These are phyloP conservation scores for Gallinago solitaria DNA, from an alignment of 2,797 vertebrate genomes.

Conservation along the genomic window DNA sequence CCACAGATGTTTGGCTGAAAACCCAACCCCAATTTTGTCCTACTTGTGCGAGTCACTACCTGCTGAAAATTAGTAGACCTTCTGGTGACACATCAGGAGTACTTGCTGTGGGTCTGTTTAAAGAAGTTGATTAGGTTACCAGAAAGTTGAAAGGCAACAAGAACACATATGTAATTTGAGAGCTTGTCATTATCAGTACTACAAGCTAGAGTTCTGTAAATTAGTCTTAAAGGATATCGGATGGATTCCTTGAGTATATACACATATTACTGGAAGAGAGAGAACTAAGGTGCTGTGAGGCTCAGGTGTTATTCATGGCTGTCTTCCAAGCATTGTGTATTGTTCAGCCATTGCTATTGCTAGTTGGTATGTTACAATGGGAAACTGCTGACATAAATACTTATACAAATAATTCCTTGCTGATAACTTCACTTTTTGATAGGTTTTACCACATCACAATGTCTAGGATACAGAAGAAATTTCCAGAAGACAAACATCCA, in stretches of 20 bases:
- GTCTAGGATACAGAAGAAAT: not conserved
- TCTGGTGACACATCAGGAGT: not conserved
- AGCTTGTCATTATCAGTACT: not conserved
- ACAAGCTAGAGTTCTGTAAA: not conserved
- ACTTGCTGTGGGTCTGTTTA: not conserved
- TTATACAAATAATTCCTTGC: not conserved
- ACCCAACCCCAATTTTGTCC: not conserved
- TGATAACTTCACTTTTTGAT: not conserved
- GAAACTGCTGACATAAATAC: not conserved
- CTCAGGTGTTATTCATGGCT: not conserved
- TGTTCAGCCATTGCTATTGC: not conserved
- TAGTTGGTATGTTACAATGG: not conserved
- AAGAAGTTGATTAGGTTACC: not conserved
- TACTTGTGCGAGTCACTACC: not conserved
- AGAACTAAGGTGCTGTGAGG: not conserved
- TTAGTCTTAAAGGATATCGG: not conserved
- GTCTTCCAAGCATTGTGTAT: not conserved
- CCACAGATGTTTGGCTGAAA: not conserved
- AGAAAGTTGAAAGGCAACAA: not conserved
- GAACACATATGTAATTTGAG: fast-evolving
- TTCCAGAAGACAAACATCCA: not conserved
- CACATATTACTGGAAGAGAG: not conserved
- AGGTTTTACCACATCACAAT: not conserved
- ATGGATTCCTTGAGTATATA: not conserved
- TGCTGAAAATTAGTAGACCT: not conserved